Evolutionary conservation across 64 coral and sea anemone species (phyloP).

Genomic region (Stichodactyla helianthus): DNA sequence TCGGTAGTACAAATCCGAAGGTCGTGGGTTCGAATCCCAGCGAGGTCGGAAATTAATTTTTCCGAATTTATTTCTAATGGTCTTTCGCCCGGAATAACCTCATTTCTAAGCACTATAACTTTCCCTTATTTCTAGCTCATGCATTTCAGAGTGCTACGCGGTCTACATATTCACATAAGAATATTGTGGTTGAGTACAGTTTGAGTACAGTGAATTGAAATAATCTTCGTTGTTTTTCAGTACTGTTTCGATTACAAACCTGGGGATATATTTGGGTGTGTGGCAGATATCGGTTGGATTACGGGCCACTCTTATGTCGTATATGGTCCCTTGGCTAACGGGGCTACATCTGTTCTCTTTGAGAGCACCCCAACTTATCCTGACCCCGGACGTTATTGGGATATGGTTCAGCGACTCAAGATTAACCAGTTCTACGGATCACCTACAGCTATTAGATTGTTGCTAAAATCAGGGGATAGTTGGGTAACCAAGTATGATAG

Average conservation of each 20-base stretch:
- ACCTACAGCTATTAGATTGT: constrained; percentile 78
- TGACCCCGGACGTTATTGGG: constrained; percentile 96
- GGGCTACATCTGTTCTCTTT: constrained; percentile 85
- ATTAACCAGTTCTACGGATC: constrained; percentile 90
- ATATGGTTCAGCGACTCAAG: constrained; percentile 82
- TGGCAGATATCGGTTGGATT: constrained; percentile 98
- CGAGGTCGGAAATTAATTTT: too few species aligned
- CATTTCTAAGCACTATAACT: too few species aligned
- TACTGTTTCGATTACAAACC: constrained; percentile 85
- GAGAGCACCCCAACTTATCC: constrained; percentile 96
- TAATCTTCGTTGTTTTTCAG: constrained; percentile 40
- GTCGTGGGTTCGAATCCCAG: too few species aligned
- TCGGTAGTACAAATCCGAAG: too few species aligned
- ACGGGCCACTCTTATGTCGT: constrained; percentile 96
- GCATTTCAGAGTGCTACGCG: too few species aligned
- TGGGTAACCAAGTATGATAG: constrained; percentile 92
- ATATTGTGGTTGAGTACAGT: too few species aligned
- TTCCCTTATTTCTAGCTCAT: too few species aligned
- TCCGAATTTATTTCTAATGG: too few species aligned
- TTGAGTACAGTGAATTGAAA: too few species aligned
- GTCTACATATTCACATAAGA: too few species aligned
- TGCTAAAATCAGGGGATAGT: constrained; percentile 82
- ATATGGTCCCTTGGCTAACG: constrained; percentile 89
- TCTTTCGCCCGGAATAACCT: too few species aligned
- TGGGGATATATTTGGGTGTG: constrained; percentile 90